Percentiles rank a stretch among this genome's conserved stretches.
Conservation (phyloP, 1,140 invertebrate genomes). For the Leptinotarsa texana region DNA sequence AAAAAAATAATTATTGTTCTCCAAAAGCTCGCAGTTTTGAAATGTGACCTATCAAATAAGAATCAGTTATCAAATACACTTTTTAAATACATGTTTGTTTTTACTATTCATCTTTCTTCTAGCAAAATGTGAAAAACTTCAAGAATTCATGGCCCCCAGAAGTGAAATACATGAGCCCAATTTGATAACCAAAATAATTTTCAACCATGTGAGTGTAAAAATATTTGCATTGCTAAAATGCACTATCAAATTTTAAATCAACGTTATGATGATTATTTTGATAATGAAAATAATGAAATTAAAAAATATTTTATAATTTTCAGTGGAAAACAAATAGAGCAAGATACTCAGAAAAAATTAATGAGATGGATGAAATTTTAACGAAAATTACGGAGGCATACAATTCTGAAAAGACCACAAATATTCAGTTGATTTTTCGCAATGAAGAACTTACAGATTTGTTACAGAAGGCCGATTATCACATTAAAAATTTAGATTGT, state of each 20-base stretch:
- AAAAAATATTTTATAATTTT: background rate
- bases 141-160: background rate
- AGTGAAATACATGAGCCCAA: constrained; percentile 7
- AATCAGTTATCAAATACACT: too few species aligned
- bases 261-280: too few species aligned
- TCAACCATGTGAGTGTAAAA: background rate
- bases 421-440: constrained; percentile 3
- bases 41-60: too few species aligned
- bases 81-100: too few species aligned
- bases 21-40: too few species aligned
- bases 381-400: constrained; percentile 4
- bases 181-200: constrained; percentile 8
- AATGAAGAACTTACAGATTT: background rate
- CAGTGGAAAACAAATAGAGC: constrained; percentile 9
- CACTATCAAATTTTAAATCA: background rate
- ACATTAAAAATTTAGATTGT: background rate
- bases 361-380: constrained; percentile 5
- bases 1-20: too few species aligned
- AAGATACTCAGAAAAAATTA: background rate
- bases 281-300: too few species aligned
- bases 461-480: background rate
- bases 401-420: background rate
- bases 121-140: constrained; percentile 11
- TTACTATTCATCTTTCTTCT: background rate
- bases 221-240: background rate